Evolutionary conservation across 2,888 invertebrate genomes (phyloP).

Genomic region (Dendrolimus pini): DNA sequence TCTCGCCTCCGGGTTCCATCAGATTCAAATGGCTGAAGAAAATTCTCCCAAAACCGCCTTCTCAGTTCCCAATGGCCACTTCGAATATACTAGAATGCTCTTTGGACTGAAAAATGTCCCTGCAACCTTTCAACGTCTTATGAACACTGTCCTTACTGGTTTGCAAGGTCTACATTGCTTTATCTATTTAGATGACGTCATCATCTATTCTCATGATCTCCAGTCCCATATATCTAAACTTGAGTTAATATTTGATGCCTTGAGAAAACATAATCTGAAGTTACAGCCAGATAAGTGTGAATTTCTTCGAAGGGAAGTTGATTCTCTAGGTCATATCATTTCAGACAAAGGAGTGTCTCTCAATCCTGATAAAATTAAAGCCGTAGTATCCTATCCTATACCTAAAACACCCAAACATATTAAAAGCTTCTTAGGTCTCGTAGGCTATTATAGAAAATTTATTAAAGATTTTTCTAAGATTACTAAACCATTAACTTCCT

Average conservation of each 20-base stretch:
- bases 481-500: conserved; percentile 3
- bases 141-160: not conserved
- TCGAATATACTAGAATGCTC: conserved; percentile 34
- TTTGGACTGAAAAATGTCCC: conserved; percentile 43
- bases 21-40: conserved; percentile 22
- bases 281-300: conserved; percentile 10
- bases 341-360: conserved; percentile 6
- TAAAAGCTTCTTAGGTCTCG: conserved; percentile 10
- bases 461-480: conserved; percentile 9
- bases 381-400: conserved; percentile 6
- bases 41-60: conserved; percentile 35
- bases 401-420: conserved; percentile 10
- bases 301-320: conserved; percentile 7
- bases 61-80: conserved; percentile 37
- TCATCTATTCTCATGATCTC: not conserved
- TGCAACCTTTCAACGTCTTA: no score
- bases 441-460: no score
- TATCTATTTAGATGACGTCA: conserved; percentile 2
- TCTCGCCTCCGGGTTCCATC: conserved; percentile 15
- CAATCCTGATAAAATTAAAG: conserved; percentile 4
- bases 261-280: conserved; percentile 7
- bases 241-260: not conserved
- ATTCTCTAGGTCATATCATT: conserved; percentile 5
- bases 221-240: not conserved
- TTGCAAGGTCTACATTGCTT: not conserved